phyloP scores from a whole-genome alignment of 2,888 invertebrate genomes.

The Dynastes tityus region DNA sequence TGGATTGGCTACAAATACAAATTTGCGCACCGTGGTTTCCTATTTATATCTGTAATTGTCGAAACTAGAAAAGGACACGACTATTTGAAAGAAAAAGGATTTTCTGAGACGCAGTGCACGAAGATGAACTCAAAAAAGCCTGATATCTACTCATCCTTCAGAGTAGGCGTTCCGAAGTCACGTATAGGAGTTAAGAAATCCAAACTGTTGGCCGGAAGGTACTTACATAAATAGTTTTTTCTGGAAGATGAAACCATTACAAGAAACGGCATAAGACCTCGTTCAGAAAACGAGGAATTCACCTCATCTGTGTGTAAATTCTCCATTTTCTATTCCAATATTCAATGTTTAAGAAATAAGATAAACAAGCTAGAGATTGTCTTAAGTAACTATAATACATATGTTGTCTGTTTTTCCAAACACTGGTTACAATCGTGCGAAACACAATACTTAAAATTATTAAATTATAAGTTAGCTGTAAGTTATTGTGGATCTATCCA shows the following conservation, averaged over 20 bases:
- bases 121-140: conserved; percentile 15
- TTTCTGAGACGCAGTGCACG: not conserved
- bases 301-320: not conserved
- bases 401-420: conserved; percentile 17
- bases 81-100: conserved; percentile 18
- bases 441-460: not conserved
- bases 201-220: conserved; percentile 4
- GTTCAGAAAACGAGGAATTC: not conserved
- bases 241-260: conserved; percentile 17
- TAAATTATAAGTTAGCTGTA: not conserved
- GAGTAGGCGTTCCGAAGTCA: not conserved
- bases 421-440: not conserved
- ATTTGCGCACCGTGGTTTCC: conserved; percentile 4
- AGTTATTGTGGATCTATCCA: not conserved
- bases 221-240: conserved; percentile 4
- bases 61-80: conserved; percentile 22
- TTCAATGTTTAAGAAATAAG: conserved; percentile 26
- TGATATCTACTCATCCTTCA: conserved; percentile 17
- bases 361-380: not conserved
- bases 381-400: not conserved
- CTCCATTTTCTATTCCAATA: not conserved
- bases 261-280: not conserved
- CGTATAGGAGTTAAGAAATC: conserved; percentile 13
- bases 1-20: not conserved
- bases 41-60: conserved; percentile 4